A percentile compares a stretch with the other conserved stretches of the same genome.
phyloP scores from a whole-genome alignment of 2,888 invertebrate species.

The Tachystola acroxantha region DNA sequence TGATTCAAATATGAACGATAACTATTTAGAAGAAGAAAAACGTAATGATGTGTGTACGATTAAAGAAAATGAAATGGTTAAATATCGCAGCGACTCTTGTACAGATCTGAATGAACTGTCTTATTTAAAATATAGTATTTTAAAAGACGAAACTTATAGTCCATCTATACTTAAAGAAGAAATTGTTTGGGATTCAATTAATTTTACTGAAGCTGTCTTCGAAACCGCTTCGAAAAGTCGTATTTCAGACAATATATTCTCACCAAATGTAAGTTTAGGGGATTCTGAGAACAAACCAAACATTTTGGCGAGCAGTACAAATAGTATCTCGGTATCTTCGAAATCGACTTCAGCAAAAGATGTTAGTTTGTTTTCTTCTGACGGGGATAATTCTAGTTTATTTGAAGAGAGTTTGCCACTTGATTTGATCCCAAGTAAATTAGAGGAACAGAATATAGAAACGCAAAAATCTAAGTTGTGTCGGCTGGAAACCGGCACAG shows the following conservation, averaged over 20 bases:
- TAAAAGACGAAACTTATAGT: slow-evolving; percentile 2
- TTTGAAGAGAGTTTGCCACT: slow-evolving; percentile 79
- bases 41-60: background rate
- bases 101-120: too few relatives aligned
- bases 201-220: slow-evolving; percentile 47
- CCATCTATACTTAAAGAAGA: slow-evolving; percentile 33
- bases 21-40: background rate
- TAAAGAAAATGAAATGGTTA: background rate
- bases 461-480: slow-evolving; percentile 11
- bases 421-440: slow-evolving; percentile 67
- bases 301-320: slow-evolving; percentile 11
- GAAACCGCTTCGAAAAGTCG: slow-evolving; percentile 46
- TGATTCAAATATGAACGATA: background rate
- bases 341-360: slow-evolving; percentile 43
- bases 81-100: background rate
- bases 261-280: slow-evolving; percentile 58
- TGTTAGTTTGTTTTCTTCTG: slow-evolving; percentile 62
- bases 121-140: background rate
- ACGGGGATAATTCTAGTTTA: slow-evolving; percentile 71
- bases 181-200: slow-evolving; percentile 57
- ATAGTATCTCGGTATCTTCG: slow-evolving; percentile 18
- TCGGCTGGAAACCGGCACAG: slow-evolving; percentile 21
- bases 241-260: slow-evolving; percentile 37
- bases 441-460: slow-evolving; percentile 44
- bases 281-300: slow-evolving; percentile 33